Percentiles rank a stretch among this genome's conserved stretches.
Evolutionary conservation across 1,140 invertebrate species (phyloP).

Genomic region (Zaprionus capensis): DNA sequence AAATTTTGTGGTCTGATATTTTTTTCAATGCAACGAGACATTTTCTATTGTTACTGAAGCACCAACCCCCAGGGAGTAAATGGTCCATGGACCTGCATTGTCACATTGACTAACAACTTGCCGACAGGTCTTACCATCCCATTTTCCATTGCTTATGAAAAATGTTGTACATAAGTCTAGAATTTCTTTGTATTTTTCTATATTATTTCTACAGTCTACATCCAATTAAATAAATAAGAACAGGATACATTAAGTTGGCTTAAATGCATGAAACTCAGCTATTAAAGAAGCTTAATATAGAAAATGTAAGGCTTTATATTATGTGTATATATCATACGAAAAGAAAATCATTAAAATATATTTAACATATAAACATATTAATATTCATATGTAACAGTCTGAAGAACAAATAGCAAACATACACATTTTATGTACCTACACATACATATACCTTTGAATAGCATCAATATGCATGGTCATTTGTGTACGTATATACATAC

Average conservation of each 20-base stretch:
- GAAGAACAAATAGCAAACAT: too few relatives aligned
- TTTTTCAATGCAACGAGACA: conserved; percentile 57
- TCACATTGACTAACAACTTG: conserved; percentile 44
- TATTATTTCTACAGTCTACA: background rate
- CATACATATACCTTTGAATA: too few relatives aligned
- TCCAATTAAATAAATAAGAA: background rate
- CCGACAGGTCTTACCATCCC: background rate
- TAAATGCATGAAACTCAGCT: background rate
- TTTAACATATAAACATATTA: too few relatives aligned
- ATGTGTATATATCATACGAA: too few relatives aligned
- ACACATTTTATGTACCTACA: too few relatives aligned
- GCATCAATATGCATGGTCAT: too few relatives aligned
- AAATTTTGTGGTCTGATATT: conserved; percentile 59
- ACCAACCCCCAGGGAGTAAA: conserved; percentile 9
- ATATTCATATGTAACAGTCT: too few relatives aligned
- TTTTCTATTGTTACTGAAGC: conserved; percentile 60
- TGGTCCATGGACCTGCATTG: conserved; percentile 41
- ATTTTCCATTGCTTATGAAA: background rate
- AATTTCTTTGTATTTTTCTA: background rate
- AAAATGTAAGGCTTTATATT: too few relatives aligned
- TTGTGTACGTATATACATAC: too few relatives aligned
- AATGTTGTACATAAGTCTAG: background rate
- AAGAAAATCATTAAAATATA: too few relatives aligned
- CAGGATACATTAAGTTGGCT: background rate
- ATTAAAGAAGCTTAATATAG: background rate